These are phyloP conservation scores for Xiphophorus hellerii DNA, from an alignment of 2,113 vertebrate genomes.

Conservation along the genomic window DNA sequence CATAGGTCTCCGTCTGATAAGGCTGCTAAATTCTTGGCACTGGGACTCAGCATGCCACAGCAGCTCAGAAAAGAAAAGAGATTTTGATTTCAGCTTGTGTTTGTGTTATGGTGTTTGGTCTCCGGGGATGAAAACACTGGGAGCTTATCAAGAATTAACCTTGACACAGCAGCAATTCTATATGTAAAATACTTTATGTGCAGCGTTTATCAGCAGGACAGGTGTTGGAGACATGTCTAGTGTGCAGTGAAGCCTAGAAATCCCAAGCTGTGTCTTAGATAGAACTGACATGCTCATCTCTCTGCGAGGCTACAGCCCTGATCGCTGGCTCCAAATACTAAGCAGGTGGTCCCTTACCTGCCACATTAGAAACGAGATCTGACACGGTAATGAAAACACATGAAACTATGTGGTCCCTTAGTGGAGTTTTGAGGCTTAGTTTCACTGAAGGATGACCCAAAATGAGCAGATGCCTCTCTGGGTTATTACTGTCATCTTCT, in stretches of 20 bases:
- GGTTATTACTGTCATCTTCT: constrained; percentile 12
- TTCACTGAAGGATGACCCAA: constrained; percentile 9
- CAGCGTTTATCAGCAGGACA: constrained; percentile 59
- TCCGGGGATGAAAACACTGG: constrained; percentile 31
- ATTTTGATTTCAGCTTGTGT: constrained; percentile 54
- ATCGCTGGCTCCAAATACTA: constrained; percentile 47
- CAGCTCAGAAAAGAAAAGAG: neutral
- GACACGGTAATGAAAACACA: constrained; percentile 49
- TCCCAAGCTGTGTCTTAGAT: constrained; percentile 66
- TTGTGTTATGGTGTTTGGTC: constrained; percentile 44
- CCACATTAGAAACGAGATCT: constrained; percentile 45
- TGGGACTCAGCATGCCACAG: constrained; percentile 43
- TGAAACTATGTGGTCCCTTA: constrained; percentile 39
- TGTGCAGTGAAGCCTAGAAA: constrained; percentile 52
- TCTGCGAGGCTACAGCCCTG: constrained; percentile 35
- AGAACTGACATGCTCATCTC: constrained; percentile 57
- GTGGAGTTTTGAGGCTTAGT: constrained; percentile 32
- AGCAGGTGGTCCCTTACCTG: constrained; percentile 65
- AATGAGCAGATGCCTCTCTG: constrained; percentile 4
- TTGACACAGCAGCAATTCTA: constrained; percentile 58
- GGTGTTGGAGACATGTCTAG: constrained; percentile 51
- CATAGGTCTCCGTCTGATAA: constrained; percentile 68
- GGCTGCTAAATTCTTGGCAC: constrained; percentile 53
- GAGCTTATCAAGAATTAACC: constrained; percentile 65
- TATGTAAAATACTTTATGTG: constrained; percentile 70